These are phyloP conservation scores for Takifugu ocellatus DNA, from an alignment of 2,797 vertebrate genomes.

Conservation along the genomic window DNA sequence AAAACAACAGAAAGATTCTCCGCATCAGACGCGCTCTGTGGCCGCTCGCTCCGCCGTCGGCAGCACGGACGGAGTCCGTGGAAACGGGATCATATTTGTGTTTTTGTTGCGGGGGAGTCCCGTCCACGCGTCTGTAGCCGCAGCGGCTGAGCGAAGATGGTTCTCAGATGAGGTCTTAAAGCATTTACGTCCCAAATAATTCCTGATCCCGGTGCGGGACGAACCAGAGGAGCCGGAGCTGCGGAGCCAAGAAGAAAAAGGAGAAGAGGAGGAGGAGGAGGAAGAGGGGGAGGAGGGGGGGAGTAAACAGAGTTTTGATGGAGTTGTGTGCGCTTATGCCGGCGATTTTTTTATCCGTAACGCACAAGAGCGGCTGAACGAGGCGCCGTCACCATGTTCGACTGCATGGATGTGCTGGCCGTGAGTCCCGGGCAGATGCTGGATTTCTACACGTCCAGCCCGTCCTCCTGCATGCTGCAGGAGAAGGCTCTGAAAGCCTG, in stretches of 20 bases:
- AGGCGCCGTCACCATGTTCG: conserved; percentile 90
- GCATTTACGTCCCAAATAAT: conserved; percentile 79
- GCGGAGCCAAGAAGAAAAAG: conserved; percentile 34
- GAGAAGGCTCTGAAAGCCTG: conserved; percentile 98
- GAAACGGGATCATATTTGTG: conserved; percentile 22
- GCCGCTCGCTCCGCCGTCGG: conserved; percentile 13
- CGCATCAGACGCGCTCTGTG: conserved; percentile 21
- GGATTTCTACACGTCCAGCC: conserved; percentile 96
- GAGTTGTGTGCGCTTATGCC: conserved; percentile 89
- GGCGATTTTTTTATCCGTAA: conserved; percentile 74
- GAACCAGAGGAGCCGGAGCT: conserved; percentile 77
- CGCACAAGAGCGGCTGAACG: conserved; percentile 46
- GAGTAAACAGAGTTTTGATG: conserved; percentile 88
- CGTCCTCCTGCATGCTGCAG: conserved; percentile 96
- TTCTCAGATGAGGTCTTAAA: conserved; percentile 74
- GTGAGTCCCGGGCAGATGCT: conserved; percentile 98
- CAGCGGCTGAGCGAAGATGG: conserved; percentile 73
- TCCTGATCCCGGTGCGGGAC: conserved; percentile 89
- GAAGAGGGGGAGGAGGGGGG: conserved; percentile 15
- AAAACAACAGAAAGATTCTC: conserved; percentile 15
- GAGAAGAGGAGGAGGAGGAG: conserved; percentile 10
- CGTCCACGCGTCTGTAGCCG: conserved; percentile 16
- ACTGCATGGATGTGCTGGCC: conserved; percentile 98
- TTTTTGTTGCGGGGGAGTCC: conserved; percentile 27
- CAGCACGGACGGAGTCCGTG: conserved; percentile 24